Conservation (phyloP, 2,888 invertebrate species). For the Chrysolina oricalcia region DNA sequence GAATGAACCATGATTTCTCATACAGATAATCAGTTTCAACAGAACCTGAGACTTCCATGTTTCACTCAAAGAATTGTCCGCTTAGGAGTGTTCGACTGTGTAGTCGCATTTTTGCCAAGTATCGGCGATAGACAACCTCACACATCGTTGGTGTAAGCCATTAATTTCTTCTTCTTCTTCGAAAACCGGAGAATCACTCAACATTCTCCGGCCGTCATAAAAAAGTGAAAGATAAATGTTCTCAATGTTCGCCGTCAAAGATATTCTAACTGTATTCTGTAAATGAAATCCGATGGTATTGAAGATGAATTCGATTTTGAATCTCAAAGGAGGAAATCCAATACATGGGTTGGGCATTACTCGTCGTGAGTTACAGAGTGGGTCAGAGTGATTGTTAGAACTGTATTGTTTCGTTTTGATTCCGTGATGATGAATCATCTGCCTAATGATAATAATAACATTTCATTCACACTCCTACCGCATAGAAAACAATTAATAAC, state of each 20-base stretch:
- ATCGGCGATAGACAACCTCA: slow-evolving; percentile 33
- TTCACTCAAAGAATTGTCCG: background rate
- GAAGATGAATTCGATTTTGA: slow-evolving; percentile 9
- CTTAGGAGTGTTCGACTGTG: slow-evolving; percentile 1
- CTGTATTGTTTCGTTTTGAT: too few relatives aligned
- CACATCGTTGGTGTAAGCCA: slow-evolving; percentile 40
- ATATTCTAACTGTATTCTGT: slow-evolving; percentile 25
- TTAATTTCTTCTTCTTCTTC: slow-evolving; percentile 34
- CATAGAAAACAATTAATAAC: too few relatives aligned
- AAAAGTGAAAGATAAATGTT: slow-evolving; percentile 29
- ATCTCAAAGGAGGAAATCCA: slow-evolving; percentile 4
- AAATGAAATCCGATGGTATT: slow-evolving; percentile 22
- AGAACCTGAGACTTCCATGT: background rate
- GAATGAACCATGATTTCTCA: too few relatives aligned
- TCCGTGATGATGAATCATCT: too few relatives aligned
- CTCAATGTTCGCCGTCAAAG: slow-evolving; percentile 11
- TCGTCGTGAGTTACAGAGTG: slow-evolving; percentile 9
- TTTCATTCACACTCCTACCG: too few relatives aligned
- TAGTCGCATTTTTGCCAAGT: slow-evolving; percentile 25
- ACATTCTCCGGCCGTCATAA: slow-evolving; percentile 26
- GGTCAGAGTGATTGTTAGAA: background rate
- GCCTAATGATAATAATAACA: too few relatives aligned
- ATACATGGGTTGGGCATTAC: slow-evolving; percentile 10
- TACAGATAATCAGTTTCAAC: background rate
- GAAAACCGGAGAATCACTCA: slow-evolving; percentile 36